Percentiles rank a stretch among this genome's conserved stretches.
phyloP scores from a whole-genome alignment of 2,888 invertebrate species.

The Pachliopta kotzebuea region DNA sequence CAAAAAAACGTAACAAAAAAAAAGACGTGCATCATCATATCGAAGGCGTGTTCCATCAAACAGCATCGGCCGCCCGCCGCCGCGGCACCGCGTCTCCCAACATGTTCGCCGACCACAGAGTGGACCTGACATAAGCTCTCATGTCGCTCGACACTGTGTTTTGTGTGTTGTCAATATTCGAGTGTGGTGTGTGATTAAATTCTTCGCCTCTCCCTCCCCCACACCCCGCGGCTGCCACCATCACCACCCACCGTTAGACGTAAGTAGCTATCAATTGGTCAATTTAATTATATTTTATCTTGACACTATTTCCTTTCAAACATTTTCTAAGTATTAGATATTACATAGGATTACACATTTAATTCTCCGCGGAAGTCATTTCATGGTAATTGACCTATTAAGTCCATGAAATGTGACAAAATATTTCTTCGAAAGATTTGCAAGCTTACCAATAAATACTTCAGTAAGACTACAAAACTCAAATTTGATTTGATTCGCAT shows the following conservation, averaged over 20 bases:
- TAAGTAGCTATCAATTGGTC: slow-evolving; percentile 8
- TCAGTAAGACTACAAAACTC: no score
- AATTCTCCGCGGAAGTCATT: no score
- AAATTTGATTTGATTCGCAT: no score
- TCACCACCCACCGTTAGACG: slow-evolving; percentile 14
- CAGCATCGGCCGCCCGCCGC: slow-evolving; percentile 4
- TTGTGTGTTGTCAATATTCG: slow-evolving; percentile 7
- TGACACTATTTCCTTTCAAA: no score
- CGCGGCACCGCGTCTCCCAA: no score
- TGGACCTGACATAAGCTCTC: slow-evolving; percentile 7
- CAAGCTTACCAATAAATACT: no score
- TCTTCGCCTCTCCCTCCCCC: neutral
- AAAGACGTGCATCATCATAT: slow-evolving; percentile 29
- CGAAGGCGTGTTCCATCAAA: slow-evolving; percentile 32
- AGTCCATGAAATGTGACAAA: no score
- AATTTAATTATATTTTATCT: neutral
- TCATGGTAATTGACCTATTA: no score
- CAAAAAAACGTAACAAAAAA: slow-evolving; percentile 36
- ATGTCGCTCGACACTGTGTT: slow-evolving; percentile 9
- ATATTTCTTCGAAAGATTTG: no score
- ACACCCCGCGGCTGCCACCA: neutral
- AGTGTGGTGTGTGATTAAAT: slow-evolving; percentile 16
- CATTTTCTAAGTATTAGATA: no score
- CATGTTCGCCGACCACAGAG: neutral
- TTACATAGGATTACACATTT: no score